Evolutionary conservation across 2,797 vertebrate genomes (phyloP).

Genomic region (Meda fulgida): DNA sequence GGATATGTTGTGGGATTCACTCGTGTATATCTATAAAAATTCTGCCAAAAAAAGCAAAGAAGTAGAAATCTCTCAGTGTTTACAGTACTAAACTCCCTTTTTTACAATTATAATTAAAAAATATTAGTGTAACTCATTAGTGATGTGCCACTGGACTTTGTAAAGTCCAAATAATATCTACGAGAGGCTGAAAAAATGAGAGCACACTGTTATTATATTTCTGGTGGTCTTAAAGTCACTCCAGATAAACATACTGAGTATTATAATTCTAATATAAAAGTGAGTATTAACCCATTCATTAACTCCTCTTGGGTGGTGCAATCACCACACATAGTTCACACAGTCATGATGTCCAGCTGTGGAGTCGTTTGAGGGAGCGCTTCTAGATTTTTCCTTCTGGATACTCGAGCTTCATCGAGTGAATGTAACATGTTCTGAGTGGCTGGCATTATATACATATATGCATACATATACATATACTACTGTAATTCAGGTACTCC

Average conservation of each 20-base stretch:
- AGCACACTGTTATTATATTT: not conserved
- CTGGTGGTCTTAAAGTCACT: not conserved
- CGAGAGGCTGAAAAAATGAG: not conserved
- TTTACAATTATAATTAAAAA: not conserved
- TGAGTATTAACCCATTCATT: not conserved
- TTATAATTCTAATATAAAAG: too few species aligned
- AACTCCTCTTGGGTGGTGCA: not conserved
- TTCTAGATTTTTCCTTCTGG: not conserved
- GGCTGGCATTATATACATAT: not conserved
- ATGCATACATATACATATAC: too few species aligned
- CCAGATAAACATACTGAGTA: not conserved
- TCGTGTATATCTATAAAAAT: not conserved
- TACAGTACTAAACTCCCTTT: not conserved
- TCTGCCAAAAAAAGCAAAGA: not conserved
- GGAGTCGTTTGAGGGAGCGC: not conserved
- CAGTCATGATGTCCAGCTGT: conserved; percentile 1
- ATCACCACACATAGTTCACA: not conserved
- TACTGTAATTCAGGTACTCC: too few species aligned
- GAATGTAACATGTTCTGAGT: not conserved
- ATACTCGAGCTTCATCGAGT: not conserved
- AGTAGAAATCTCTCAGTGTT: not conserved
- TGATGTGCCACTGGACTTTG: not conserved
- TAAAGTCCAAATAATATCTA: not conserved
- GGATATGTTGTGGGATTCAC: not conserved
- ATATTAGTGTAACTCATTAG: not conserved